Base-by-base conservation (phyloP, 1,140 invertebrate species). In the Brachionus plicatilis region DNA sequence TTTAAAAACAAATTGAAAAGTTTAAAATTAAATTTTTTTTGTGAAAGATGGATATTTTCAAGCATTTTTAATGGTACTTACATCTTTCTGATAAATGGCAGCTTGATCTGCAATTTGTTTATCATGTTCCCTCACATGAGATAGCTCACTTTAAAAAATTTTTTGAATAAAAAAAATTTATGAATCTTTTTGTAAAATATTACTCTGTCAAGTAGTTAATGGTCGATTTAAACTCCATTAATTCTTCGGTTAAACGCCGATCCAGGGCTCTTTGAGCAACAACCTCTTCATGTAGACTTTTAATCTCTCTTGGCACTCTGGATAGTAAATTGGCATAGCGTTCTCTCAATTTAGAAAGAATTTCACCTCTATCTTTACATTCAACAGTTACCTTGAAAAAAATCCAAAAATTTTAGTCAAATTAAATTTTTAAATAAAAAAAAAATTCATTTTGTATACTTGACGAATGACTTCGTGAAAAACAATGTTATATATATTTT, bases 391-490 rank as follows among this genome's bases (percentile, higher is more conserved):
- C 86, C 88, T 89, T 68, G 17, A 68, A 82, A 17, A 56, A 37
- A 37, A 7, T 37, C 33, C 0, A 8, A 68, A 1, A 60, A 41
- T 68, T 24, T 4, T 27, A 33, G 0, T 70, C n/a, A 24, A 85
- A 70, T 12, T 27, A 37, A 12, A 24, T n/a, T 65, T 20, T 12
- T 20, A 14, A 41, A 17, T 33, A 3, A 56, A 37, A 7, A 53
- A 47, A 53, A 20, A n/a, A 8, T 72, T 12, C 1, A 29, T 33
- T 29, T 27, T 12, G 76, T 86, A 82, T 82, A 88, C 88, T 87
- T 90, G 89, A 85, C 89, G 80, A 43, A 90, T 90, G 1, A 90
- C 83, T 86, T 90, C 89, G 86, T 89, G 89, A 85, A 90, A 90
- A 8, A 90, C 85, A 60, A 89, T 86, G 80, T 90, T 90, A 85